These are phyloP conservation scores for Trissolcus basalis DNA, from an alignment of 1,140 invertebrate species.

Conservation along the genomic window DNA sequence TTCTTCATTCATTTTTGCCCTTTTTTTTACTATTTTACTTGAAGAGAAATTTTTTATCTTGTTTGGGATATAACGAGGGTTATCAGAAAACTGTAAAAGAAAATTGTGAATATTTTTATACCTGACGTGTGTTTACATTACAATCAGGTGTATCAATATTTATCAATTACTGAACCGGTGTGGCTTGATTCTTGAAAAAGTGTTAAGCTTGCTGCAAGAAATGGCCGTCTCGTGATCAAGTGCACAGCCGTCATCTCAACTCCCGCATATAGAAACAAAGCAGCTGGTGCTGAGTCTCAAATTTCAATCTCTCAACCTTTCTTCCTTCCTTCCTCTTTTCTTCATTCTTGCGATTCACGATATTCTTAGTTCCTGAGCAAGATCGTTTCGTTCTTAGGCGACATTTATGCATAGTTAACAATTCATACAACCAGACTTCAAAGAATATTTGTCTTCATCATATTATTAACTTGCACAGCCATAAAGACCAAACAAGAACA, in stretches of 20 bases:
- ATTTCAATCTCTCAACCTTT: constrained; percentile 59
- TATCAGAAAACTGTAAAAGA: neutral
- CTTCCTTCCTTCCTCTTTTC: constrained; percentile 39
- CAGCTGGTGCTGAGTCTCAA: constrained; percentile 61
- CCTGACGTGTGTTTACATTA: constrained; percentile 17
- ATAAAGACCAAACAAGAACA: too few species aligned
- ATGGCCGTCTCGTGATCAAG: constrained; percentile 66
- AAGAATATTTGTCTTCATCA: too few species aligned
- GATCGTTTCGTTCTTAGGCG: too few species aligned
- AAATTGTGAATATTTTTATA: constrained; percentile 4
- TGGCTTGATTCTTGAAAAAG: constrained; percentile 35
- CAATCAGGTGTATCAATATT: constrained; percentile 39
- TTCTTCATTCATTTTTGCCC: too few species aligned
- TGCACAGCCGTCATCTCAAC: constrained; percentile 62
- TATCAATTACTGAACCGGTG: constrained; percentile 42
- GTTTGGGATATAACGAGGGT: neutral
- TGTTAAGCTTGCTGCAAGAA: constrained; percentile 45
- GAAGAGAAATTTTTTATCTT: too few species aligned
- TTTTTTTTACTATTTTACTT: too few species aligned
- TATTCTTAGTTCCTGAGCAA: constrained; percentile 6
- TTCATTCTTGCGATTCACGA: constrained; percentile 10
- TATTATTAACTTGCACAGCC: too few species aligned
- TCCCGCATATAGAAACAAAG: constrained; percentile 52
- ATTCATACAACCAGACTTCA: too few species aligned
- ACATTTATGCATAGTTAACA: too few species aligned